Evolutionary conservation across 2,888 invertebrate species (phyloP), one percentile per base, ranked within the genome.

Genomic region (Chalcosyrphus nemorum): DNA sequence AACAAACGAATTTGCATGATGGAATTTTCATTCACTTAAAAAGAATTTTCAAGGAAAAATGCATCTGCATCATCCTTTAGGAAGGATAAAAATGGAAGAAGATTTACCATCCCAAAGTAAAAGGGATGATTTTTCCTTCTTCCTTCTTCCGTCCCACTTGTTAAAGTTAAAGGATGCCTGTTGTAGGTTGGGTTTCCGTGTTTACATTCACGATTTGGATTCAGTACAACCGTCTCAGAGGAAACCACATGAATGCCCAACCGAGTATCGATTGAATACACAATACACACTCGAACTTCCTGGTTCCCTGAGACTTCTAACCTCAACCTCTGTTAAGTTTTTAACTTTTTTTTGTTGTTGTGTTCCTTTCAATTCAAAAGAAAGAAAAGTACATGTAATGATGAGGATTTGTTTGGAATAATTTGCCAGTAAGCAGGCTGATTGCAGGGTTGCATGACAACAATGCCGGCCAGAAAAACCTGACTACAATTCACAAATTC

Each of bases 361-460:
- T n/a, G n/a, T 45, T 24, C 54, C 19, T 47, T 27, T 41, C 5
- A 50, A 50, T 63, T 71, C 38, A 1, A 47, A 65, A 43, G 6
- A 9, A 17, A 19, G 17, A 13, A 35, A 35, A n/a, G 57, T n/a
- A n/a, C n/a, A n/a, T n/a, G 63, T 63, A 72, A 43, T 29, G 9
- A 41, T 66, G 41, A 61, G 71, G 63, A 47, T 52, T 74, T 61
- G 43, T 81, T 50, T 59, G 17, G 17, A 77, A 77, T 66, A 72
- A 66, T 82, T 66, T 66, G 54, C 45, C 66, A 66, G 38, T 66
- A 77, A 82, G 54, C 59, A 61, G 65, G 71, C 66, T 80, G 74
- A 80, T 77, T 66, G 77, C 59, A 47, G 71, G 71, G 66, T 77
- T 66, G 72, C 72, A 77, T 77, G 81, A 72, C 81, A 77, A 72